Evolutionary conservation across 1,140 invertebrate species (phyloP), one percentile per base, ranked within the genome.

Genomic region (Phymorhynchus buccinoides): DNA sequence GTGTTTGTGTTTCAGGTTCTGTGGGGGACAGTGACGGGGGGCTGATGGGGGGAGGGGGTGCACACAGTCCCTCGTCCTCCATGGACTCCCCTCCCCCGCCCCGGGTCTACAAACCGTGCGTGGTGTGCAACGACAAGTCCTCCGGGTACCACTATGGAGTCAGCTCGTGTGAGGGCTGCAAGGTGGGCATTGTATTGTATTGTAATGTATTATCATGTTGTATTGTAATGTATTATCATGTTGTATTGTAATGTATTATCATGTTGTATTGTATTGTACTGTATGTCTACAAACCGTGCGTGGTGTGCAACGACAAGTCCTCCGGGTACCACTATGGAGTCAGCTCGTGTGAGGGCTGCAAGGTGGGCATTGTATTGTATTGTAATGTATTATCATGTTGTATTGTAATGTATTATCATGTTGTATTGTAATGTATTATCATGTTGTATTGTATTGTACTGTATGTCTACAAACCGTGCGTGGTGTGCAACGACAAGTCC

Each of bases 121-220:
- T 93, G 18, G 92, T 94, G 9, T 94, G 93, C 85, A 89, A 88
- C 75, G 93, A 94, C 87, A 93, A 93, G 85, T 91, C 91, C 12
- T 94, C 93, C 35, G 93, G 93, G 7, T 93, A 93, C 78, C 93
- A 93, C 84, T 94, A 94, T 86, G 92, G 93, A n/a, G 93, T 93
- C 32, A 92, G 91, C 81, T 93, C 93, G 14, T 93, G 93, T 87
- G 93, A 94, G 87, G 93, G 93, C 7, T 93, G 93, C 86, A 93
- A 93, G 91, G 92, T 93, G 85, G 73, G 83, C n/a, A 48, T 18
- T 18, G 7, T 18, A 6, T 48, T 48, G 7, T 48, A 6, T 48
- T 48, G 44, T 48, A 9, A 6, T 48, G 6, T 9, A 18, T 48
- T 9, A 6, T 48, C 7, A 48, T 9, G 44, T 48, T 18, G 44